A percentile compares a stretch with the other conserved stretches of the same genome.
phyloP scores from a whole-genome alignment of 2,113 vertebrate genomes.

The Acanthisitta chloris region DNA sequence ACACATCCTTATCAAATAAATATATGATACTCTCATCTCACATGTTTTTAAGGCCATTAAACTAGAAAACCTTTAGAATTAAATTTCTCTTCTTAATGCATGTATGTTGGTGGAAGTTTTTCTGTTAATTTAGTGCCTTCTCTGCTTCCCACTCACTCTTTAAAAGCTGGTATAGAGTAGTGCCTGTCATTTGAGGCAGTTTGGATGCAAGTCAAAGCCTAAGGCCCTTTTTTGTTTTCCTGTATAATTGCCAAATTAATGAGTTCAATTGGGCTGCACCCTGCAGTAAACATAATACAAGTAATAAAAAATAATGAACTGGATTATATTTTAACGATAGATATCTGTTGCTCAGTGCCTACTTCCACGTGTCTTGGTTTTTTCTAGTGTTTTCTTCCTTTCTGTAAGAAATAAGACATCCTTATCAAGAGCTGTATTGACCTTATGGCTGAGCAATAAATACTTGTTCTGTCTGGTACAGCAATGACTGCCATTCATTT shows the following conservation, averaged over 20 bases:
- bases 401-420: constrained; percentile 6
- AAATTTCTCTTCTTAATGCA: neutral
- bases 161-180: constrained; percentile 11
- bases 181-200: constrained; percentile 43
- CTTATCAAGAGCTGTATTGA: neutral
- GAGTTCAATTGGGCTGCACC: constrained; percentile 60
- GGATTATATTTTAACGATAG: constrained; percentile 33
- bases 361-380: neutral
- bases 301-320: constrained; percentile 70
- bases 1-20: neutral
- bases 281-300: constrained; percentile 68
- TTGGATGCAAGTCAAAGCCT: constrained; percentile 65
- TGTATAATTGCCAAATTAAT: constrained; percentile 70
- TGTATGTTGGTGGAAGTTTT: neutral
- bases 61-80: neutral
- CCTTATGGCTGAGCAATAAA: neutral
- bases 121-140: constrained; percentile 15
- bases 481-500: constrained; percentile 33
- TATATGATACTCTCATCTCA: neutral
- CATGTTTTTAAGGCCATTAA: neutral
- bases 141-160: constrained; percentile 8
- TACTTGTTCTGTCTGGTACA: neutral
- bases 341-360: constrained; percentile 31
- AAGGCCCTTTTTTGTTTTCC: constrained; percentile 42
- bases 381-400: neutral